phyloP scores from a whole-genome alignment of 2,888 invertebrate genomes.

The Ophion costatus region DNA sequence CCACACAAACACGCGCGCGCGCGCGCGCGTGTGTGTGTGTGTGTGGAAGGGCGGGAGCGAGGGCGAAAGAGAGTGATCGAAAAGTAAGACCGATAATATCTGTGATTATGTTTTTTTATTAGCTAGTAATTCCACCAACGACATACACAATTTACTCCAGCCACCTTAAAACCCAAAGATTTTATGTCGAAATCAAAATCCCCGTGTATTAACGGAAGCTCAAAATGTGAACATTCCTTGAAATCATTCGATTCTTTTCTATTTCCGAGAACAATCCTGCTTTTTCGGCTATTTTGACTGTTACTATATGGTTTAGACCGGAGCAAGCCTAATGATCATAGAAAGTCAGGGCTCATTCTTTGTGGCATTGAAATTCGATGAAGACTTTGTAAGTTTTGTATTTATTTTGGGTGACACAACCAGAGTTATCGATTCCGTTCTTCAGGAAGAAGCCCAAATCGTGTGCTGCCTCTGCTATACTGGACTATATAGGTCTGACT shows the following conservation, averaged over 20 bases:
- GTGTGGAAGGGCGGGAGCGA: neutral
- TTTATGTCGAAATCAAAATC: neutral
- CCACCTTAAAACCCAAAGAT: neutral
- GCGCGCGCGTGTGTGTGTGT: neutral
- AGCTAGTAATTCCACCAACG: neutral
- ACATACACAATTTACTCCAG: neutral
- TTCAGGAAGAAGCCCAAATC: too few species aligned
- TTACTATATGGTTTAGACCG: too few species aligned
- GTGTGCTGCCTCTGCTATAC: conserved; percentile 40
- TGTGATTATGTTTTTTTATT: neutral
- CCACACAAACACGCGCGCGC: too few species aligned
- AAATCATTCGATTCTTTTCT: too few species aligned
- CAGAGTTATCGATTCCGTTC: conserved; percentile 7
- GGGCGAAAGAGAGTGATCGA: neutral
- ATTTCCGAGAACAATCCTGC: too few species aligned
- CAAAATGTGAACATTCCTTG: too few species aligned
- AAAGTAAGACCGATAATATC: neutral
- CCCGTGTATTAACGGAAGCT: neutral
- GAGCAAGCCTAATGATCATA: too few species aligned
- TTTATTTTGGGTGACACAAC: conserved; percentile 10
- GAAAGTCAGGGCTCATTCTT: too few species aligned
- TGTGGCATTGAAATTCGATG: too few species aligned
- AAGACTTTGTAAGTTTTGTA: too few species aligned
- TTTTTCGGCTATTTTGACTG: too few species aligned
- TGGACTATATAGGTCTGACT: conserved; percentile 42